Evolutionary conservation across 2,888 invertebrate species (phyloP).

Genomic region (Litoditis marina): DNA sequence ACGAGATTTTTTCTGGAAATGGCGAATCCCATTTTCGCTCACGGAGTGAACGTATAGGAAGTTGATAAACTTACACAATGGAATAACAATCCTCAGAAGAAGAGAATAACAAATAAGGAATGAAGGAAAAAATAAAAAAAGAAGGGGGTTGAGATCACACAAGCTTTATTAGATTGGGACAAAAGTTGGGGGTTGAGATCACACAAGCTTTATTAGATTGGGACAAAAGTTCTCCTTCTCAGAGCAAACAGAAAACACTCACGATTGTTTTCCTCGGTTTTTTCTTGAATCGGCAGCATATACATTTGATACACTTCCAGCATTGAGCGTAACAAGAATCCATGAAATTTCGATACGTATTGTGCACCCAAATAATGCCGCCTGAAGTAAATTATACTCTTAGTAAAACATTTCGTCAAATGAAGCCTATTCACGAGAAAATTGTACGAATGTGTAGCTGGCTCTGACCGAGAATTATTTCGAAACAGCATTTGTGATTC

Average conservation of each 20-base stretch:
- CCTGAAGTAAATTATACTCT: constrained; percentile 35
- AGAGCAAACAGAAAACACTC: not conserved
- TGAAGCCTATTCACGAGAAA: no score
- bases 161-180: no score
- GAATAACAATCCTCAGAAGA: no score
- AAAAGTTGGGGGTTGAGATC: not conserved
- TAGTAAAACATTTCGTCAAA: not conserved
- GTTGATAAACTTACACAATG: no score
- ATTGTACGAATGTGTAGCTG: no score
- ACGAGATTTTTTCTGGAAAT: no score
- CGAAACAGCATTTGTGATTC: no score
- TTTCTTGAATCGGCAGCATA: constrained; percentile 38
- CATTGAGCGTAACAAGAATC: constrained; percentile 32
- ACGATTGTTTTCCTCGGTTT: constrained; percentile 22
- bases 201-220: no score
- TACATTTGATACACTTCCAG: constrained; percentile 39
- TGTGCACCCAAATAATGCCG: constrained; percentile 58
- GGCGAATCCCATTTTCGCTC: no score
- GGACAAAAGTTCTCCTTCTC: not conserved
- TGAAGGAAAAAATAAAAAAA: not conserved
- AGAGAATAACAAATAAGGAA: no score
- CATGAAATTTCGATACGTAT: constrained; percentile 43
- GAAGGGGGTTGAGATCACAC: not conserved
- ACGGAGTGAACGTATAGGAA: no score
- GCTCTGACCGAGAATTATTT: no score